Conservation (phyloP, 2,888 invertebrate species). For the Clepsis dumicolana region DNA sequence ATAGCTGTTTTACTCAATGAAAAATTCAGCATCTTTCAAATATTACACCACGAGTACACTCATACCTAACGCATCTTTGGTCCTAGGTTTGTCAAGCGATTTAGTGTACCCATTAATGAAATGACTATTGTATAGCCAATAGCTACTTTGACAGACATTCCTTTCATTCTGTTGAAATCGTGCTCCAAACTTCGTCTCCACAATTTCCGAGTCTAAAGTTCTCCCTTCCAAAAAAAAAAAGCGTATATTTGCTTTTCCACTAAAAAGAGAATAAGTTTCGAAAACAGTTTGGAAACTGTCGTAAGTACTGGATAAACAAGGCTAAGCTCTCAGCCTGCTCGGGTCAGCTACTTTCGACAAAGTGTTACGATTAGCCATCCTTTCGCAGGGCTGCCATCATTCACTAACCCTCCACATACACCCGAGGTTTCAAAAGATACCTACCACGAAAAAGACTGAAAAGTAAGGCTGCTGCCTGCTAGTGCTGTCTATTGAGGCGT, state of each 20-base stretch:
- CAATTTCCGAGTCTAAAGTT: neutral
- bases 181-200: neutral
- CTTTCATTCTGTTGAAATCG: neutral
- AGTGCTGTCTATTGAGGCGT: too few species aligned
- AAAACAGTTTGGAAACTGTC: conserved; percentile 23
- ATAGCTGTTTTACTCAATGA: too few species aligned
- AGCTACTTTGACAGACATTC: too few species aligned
- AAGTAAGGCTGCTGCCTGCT: too few species aligned
- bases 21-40: too few species aligned
- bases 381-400: conserved; percentile 16
- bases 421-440: neutral
- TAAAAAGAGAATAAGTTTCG: neutral
- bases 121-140: too few species aligned
- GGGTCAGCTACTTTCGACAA: conserved; percentile 29
- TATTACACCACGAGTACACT: too few species aligned
- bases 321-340: conserved; percentile 19
- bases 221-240: neutral
- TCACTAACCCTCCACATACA: neutral
- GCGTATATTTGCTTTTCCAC: neutral
- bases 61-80: too few species aligned
- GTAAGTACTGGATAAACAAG: conserved; percentile 39
- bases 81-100: too few species aligned
- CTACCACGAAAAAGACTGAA: neutral
- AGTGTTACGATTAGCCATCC: conserved; percentile 32
- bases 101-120: too few species aligned